A percentile compares a stretch with the other conserved stretches of the same genome.
Conservation (phyloP, 1,140 invertebrate genomes). For the Orius laevigatus region DNA sequence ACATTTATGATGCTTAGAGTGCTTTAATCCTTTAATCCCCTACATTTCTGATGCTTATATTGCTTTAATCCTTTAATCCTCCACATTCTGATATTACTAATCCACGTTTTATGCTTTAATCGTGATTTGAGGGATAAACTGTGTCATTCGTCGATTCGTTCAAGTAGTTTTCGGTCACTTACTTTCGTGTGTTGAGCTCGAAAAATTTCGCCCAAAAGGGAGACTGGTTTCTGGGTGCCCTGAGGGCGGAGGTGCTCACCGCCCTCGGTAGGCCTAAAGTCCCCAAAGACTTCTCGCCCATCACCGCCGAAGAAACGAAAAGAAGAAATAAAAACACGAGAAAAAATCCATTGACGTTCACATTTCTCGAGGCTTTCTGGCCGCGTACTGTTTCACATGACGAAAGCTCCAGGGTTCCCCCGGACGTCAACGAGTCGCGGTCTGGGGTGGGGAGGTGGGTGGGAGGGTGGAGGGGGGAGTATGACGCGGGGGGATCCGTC, state of each 20-base stretch:
- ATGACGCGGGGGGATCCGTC: too few species aligned
- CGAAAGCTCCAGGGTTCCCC: conserved; percentile 3
- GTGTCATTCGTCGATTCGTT: too few species aligned
- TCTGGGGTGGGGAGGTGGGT: conserved; percentile 7
- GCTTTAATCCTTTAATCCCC: too few species aligned
- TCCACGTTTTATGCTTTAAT: too few species aligned
- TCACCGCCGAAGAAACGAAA: conserved; percentile 30
- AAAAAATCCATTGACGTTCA: background rate
- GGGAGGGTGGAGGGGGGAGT: too few species aligned
- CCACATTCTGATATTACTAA: too few species aligned
- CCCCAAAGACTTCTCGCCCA: conserved; percentile 2
- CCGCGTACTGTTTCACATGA: conserved; percentile 6
- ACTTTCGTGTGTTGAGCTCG: background rate
- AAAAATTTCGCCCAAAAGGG: conserved; percentile 70
- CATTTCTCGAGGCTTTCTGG: conserved; percentile 6
- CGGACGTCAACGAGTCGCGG: background rate
- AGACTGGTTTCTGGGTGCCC: conserved; percentile 45
- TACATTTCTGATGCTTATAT: too few species aligned
- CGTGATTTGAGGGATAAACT: too few species aligned
- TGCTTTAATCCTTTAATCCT: too few species aligned
- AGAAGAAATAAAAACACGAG: conserved; percentile 24
- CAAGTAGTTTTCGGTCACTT: too few species aligned
- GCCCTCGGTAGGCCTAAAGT: conserved; percentile 46
- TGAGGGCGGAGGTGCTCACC: conserved; percentile 57
- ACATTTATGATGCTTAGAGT: too few species aligned